A percentile compares a stretch with the other conserved stretches of the same genome.
Conservation (phyloP, 1,140 invertebrate genomes). For the Bradynema listronoti region DNA sequence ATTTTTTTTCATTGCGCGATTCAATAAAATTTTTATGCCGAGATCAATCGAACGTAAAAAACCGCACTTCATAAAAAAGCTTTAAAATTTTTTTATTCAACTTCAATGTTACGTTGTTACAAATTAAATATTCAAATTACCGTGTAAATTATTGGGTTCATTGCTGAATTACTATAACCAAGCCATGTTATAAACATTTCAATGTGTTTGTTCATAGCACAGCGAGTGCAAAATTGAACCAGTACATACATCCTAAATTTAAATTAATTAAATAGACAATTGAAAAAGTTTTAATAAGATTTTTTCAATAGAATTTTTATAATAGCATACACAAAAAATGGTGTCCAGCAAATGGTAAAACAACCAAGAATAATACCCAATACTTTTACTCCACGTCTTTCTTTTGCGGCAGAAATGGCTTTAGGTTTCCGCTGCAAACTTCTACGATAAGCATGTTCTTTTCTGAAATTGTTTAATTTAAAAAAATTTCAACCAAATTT, state of each 20-base stretch:
- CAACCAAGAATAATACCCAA: constrained; percentile 57
- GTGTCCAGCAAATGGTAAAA: constrained; percentile 58
- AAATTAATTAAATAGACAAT: background rate
- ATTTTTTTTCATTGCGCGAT: too few species aligned
- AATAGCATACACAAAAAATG: constrained; percentile 46
- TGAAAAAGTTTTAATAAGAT: background rate
- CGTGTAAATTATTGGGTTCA: constrained; percentile 58
- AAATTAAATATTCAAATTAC: constrained; percentile 19
- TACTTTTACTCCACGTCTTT: constrained; percentile 54
- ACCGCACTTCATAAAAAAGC: background rate
- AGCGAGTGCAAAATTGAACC: constrained; percentile 51
- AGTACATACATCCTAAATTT: constrained; percentile 54
- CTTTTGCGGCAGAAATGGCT: constrained; percentile 57
- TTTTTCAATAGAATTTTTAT: background rate
- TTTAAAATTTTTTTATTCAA: background rate
- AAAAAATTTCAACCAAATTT: constrained; percentile 4
- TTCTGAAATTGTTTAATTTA: constrained; percentile 32
- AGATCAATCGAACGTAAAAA: background rate
- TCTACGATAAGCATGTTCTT: constrained; percentile 50
- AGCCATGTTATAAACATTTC: constrained; percentile 59
- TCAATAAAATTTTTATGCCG: background rate
- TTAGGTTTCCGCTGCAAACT: constrained; percentile 56
- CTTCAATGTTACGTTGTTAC: background rate
- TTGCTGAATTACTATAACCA: constrained; percentile 54
- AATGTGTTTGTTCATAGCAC: constrained; percentile 51